Conservation (phyloP, 2,888 invertebrate species). For the Yponomeuta plumbellus region DNA sequence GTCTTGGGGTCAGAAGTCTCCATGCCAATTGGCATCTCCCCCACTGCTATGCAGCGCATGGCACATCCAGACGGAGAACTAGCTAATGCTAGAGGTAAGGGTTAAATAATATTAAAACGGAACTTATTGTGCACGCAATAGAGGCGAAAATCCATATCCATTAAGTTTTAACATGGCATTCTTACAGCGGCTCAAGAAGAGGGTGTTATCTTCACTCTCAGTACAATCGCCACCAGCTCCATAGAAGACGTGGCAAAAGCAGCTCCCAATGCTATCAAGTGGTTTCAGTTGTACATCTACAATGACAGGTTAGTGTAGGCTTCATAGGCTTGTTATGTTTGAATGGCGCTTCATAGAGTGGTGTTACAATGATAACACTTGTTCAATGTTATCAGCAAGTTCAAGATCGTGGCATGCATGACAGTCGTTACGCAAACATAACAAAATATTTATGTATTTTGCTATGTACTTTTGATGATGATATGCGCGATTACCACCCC, state of each 20-base stretch:
- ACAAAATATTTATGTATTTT: neutral
- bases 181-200: conserved; percentile 83
- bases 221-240: conserved; percentile 90
- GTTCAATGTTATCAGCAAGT: no score
- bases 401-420: neutral
- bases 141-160: no score
- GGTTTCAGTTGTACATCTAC: conserved; percentile 96
- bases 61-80: conserved; percentile 93
- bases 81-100: conserved; percentile 85
- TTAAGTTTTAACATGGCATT: neutral
- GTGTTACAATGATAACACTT: neutral
- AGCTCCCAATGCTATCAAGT: conserved; percentile 85
- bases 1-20: conserved; percentile 80
- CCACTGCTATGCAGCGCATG: conserved; percentile 94
- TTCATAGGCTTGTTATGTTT: neutral
- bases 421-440: neutral
- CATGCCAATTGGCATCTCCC: conserved; percentile 88
- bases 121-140: no score
- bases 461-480: no score
- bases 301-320: conserved; percentile 79
- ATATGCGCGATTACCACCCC: conserved; percentile 26
- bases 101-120: neutral
- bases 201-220: conserved; percentile 87
- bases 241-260: conserved; percentile 90
- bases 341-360: neutral